phyloP scores from a whole-genome alignment of 2,797 vertebrate genomes.

The Paguma larvata region DNA sequence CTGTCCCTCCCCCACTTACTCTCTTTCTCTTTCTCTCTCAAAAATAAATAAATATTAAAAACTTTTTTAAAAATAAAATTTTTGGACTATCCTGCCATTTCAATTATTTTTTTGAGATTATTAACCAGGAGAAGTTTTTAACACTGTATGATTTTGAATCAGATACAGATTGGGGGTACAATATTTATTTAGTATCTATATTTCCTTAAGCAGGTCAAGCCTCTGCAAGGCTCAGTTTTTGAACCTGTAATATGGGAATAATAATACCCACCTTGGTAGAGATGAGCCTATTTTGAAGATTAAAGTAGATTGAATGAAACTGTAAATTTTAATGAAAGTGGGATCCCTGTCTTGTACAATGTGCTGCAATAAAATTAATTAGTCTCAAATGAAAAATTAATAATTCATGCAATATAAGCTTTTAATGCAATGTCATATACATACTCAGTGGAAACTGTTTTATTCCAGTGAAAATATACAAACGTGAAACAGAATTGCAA shows the following conservation, averaged over 20 bases:
- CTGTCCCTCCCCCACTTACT: too few relatives aligned
- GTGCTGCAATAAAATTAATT: too few relatives aligned
- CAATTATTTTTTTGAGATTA: background rate
- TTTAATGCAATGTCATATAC: conserved; percentile 16
- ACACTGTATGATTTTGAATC: background rate
- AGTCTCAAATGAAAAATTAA: conserved; percentile 31
- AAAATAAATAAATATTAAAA: too few relatives aligned
- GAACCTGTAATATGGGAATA: background rate
- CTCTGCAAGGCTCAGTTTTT: background rate
- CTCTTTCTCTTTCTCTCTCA: too few relatives aligned
- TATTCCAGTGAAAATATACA: background rate
- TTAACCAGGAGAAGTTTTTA: background rate
- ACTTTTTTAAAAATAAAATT: too few relatives aligned
- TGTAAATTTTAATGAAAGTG: conserved; percentile 7
- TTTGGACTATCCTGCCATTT: background rate
- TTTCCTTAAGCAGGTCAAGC: background rate
- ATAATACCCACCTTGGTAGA: background rate
- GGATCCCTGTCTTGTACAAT: background rate
- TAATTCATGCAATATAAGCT: conserved; percentile 1
- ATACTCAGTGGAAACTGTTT: background rate
- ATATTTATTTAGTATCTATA: background rate
- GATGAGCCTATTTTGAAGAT: background rate
- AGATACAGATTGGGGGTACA: background rate
- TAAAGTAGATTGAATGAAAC: background rate
- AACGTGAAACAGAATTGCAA: background rate